Percentiles rank a stretch among this genome's conserved stretches.
These are phyloP conservation scores for Bubo blakistoni DNA, from an alignment of 2,113 vertebrate genomes.

Conservation along the genomic window DNA sequence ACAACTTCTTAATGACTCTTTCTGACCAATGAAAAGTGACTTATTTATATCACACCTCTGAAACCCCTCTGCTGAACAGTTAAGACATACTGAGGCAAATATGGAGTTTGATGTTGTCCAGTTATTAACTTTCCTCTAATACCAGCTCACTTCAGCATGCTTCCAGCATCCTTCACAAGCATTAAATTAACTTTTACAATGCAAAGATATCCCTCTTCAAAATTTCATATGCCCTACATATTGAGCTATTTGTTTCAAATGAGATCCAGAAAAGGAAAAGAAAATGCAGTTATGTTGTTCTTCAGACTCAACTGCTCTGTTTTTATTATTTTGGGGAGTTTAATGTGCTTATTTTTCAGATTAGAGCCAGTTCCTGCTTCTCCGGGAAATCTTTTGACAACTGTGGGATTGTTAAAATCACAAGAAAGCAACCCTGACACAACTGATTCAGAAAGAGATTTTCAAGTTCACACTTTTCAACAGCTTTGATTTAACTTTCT, in stretches of 20 bases:
- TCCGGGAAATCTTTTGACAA: not conserved
- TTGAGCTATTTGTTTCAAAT: not conserved
- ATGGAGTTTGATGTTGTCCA: accelerated
- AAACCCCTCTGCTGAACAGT: not conserved
- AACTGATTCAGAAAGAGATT: not conserved
- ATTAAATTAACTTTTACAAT: not conserved
- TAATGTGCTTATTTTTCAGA: not conserved
- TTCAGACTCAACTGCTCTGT: not conserved
- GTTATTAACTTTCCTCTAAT: not conserved
- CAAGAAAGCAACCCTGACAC: not conserved
- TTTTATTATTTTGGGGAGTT: not conserved
- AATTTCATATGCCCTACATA: not conserved
- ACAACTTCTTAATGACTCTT: not conserved
- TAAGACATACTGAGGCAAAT: not conserved
- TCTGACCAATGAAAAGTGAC: not conserved
- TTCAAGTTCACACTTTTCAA: not conserved
- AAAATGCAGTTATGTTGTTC: not conserved
- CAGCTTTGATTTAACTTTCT: not conserved
- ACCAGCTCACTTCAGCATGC: not conserved
- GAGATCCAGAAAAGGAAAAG: not conserved
- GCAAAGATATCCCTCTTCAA: not conserved
- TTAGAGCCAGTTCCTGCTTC: not conserved
- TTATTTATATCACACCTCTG: not conserved
- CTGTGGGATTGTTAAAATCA: not conserved
- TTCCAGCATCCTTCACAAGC: not conserved